These are phyloP conservation scores for Lanius collurio DNA, from an alignment of 2,113 vertebrate species.

Conservation along the genomic window DNA sequence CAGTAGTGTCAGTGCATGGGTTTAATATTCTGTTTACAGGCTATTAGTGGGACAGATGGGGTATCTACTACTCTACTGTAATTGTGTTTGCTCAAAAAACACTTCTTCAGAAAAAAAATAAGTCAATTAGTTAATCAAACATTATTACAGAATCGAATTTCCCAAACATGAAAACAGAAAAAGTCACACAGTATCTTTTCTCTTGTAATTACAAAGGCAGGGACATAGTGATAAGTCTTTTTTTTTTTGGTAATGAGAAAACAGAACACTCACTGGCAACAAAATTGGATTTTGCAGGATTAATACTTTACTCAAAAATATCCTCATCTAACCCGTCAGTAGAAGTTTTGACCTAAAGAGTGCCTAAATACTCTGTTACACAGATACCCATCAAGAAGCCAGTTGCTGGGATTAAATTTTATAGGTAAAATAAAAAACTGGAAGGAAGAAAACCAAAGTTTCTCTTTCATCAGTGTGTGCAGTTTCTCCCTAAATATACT, in stretches of 20 bases:
- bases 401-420: background rate
- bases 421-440: background rate
- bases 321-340: background rate
- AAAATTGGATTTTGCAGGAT: background rate
- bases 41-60: background rate
- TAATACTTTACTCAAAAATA: background rate
- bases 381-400: background rate
- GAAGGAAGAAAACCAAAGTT: background rate
- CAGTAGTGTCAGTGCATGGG: background rate
- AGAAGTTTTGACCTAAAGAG: background rate
- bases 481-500: background rate
- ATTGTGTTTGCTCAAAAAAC: background rate
- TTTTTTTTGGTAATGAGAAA: background rate
- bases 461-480: background rate
- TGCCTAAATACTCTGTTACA: background rate
- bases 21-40: background rate
- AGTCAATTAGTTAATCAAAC: background rate
- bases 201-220: background rate
- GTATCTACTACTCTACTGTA: background rate
- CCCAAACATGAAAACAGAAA: background rate
- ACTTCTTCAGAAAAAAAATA: background rate
- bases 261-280: background rate
- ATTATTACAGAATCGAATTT: background rate
- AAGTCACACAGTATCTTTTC: background rate
- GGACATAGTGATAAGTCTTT: background rate